Evolutionary conservation across 2,888 invertebrate species (phyloP).

Genomic region (Limenitis camilla): DNA sequence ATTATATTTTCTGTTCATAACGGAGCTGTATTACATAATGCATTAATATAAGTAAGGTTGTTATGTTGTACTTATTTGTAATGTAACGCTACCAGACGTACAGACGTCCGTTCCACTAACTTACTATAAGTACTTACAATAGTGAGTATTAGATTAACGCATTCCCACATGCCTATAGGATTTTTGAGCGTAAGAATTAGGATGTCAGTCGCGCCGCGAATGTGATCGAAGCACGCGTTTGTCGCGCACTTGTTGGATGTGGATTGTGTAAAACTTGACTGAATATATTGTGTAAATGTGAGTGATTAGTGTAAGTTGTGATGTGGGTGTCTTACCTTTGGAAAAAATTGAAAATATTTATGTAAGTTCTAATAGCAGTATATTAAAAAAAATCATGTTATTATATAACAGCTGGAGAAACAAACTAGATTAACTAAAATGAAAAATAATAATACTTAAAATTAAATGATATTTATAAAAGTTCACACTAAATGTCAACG

Average conservation of each 20-base stretch:
- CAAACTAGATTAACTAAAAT: no score
- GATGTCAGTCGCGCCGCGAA: conserved; percentile 54
- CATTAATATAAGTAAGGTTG: no score
- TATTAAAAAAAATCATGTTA: no score
- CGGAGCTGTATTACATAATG: no score
- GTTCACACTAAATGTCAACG: background rate
- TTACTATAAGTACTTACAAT: background rate
- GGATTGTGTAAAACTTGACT: conserved; percentile 13
- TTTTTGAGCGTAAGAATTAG: conserved; percentile 46
- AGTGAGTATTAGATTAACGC: conserved; percentile 10
- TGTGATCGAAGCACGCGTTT: conserved; percentile 45
- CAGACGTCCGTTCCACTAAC: background rate
- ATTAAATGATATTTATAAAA: no score
- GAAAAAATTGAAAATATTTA: no score
- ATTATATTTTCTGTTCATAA: no score
- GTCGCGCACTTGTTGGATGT: conserved; percentile 11
- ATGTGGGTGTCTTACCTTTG: background rate
- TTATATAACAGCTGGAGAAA: no score
- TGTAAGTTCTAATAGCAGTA: no score
- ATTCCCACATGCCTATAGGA: conserved; percentile 27
- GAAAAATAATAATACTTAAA: no score
- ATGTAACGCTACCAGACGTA: background rate
- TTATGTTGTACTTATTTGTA: no score
- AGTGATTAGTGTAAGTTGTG: conserved; percentile 1
- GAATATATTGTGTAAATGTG: conserved; percentile 12